Conservation (phyloP, 2,797 vertebrate genomes). For the Myotis vivesi region DNA sequence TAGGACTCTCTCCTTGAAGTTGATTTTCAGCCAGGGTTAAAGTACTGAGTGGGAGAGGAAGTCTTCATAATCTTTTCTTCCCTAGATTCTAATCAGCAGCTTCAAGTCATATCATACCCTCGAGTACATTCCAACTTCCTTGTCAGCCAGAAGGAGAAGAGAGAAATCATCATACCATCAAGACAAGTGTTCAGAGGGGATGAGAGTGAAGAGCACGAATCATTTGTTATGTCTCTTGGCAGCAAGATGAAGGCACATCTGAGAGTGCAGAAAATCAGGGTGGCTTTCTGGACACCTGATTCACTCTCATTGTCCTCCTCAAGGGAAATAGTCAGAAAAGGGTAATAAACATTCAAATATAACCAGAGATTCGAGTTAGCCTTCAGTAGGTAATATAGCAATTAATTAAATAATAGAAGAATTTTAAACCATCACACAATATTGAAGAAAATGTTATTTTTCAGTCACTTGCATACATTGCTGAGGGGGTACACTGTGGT, state of each 20-base stretch:
- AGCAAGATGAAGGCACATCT: background rate
- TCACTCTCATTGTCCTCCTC: background rate
- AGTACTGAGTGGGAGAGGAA: slow-evolving; percentile 57
- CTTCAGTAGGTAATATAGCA: background rate
- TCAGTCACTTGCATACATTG: background rate
- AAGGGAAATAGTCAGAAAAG: background rate
- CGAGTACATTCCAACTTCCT: slow-evolving; percentile 41
- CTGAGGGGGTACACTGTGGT: background rate
- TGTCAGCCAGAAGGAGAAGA: slow-evolving; percentile 45
- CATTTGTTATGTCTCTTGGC: background rate
- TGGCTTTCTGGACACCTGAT: background rate
- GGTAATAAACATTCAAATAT: background rate
- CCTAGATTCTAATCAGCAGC: slow-evolving; percentile 49
- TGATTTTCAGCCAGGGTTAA: slow-evolving; percentile 54
- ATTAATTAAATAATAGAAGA: background rate
- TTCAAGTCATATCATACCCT: background rate
- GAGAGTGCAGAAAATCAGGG: background rate
- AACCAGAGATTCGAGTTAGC: background rate
- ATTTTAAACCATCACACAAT: background rate
- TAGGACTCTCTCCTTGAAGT: slow-evolving; percentile 31
- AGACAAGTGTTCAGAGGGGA: slow-evolving; percentile 26
- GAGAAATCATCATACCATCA: slow-evolving; percentile 51
- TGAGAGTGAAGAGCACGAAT: background rate
- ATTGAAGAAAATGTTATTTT: background rate
- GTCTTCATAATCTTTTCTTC: slow-evolving; percentile 30